Base-by-base conservation (phyloP, 2,888 invertebrate species). In the Sclerodermus sp. region DNA sequence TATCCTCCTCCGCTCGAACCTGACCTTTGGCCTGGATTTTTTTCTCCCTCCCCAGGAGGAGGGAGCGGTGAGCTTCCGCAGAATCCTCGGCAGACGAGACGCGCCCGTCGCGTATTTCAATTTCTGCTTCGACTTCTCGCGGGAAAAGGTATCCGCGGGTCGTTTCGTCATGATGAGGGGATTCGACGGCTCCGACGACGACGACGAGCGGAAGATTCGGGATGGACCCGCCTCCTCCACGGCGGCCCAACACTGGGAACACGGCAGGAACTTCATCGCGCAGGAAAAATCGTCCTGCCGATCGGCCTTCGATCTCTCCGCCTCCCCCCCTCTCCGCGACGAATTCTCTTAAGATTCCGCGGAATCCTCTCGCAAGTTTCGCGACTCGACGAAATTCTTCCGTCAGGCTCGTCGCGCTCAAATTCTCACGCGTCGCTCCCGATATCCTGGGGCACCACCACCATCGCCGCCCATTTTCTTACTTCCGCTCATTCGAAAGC, bases 141-240 rank as follows among this genome's bases (percentile, higher is more conserved):
- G 47, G n/a, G 18, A 31, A 9, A 29, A 13, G 8, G 4, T 14
- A 17, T 42, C 46, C 57, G 18, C 42, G 0, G 75, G 70, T 1
- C 67, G 59, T 48, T 71, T 74, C 18, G 71, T 73, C 34, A 67
- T 69, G 18, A 71, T 62, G 31, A 76, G 53, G 2, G 74, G 75
- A 57, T 74, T 66, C 14, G 62, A 63, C 9, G 54, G n/a, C n/a
- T n/a, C n/a, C n/a, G n/a, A n/a, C n/a, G n/a, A n/a, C n/a, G n/a
- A n/a, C n/a, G n/a, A n/a, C n/a, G 14, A 30, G 41, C 29, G 17
- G 15, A 16, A 40, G 36, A 17, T 57, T 49, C 30, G 44, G 37
- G 43, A 44, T 9, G 42, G 40, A 41, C 42, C 44, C 41, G 61
- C 30, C 23, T 59, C 59, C 31, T 66, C 59, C 18, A 60, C 23